Percentiles rank a stretch among this genome's conserved stretches.
Evolutionary conservation across 2,888 invertebrate species (phyloP).

Genomic region (Acrocera orbiculus): DNA sequence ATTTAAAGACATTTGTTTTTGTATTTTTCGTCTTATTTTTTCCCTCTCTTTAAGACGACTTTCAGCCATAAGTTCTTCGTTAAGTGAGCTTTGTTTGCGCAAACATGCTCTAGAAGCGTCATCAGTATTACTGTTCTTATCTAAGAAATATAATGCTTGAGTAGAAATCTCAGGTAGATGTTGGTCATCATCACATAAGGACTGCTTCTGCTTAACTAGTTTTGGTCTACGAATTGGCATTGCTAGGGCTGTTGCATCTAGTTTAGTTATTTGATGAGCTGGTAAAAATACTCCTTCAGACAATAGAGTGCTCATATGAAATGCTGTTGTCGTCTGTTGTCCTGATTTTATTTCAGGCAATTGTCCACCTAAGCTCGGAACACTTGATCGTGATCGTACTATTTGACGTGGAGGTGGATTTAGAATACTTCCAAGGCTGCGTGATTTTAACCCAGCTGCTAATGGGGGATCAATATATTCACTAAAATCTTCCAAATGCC

Average conservation of each 20-base stretch:
- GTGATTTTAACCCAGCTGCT: conserved; percentile 52
- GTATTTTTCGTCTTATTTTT: conserved; percentile 61
- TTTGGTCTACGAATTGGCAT: conserved; percentile 35
- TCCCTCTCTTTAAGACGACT: conserved; percentile 71
- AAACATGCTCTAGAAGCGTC: conserved; percentile 25
- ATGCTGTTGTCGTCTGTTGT: conserved; percentile 15
- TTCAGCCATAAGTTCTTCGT: conserved; percentile 78
- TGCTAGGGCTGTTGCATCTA: neutral
- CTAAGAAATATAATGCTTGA: conserved; percentile 20
- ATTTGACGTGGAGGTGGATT: conserved; percentile 53
- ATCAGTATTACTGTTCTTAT: conserved; percentile 16
- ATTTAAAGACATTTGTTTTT: conserved; percentile 76
- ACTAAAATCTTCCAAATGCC: conserved; percentile 54
- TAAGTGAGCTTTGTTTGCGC: conserved; percentile 65
- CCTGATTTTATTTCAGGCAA: conserved; percentile 11
- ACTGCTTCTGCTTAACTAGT: conserved; percentile 73
- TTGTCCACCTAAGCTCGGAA: conserved; percentile 43
- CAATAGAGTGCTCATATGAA: too few species aligned
- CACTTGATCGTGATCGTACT: conserved; percentile 57
- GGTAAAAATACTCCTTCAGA: neutral
- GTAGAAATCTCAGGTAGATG: conserved; percentile 24
- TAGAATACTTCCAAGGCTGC: conserved; percentile 67
- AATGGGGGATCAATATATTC: conserved; percentile 39
- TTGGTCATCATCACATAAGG: conserved; percentile 51
- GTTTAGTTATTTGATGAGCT: conserved; percentile 1